These are phyloP conservation scores for Amblyteles armatorius DNA, from an alignment of 2,888 invertebrate genomes.

Conservation along the genomic window DNA sequence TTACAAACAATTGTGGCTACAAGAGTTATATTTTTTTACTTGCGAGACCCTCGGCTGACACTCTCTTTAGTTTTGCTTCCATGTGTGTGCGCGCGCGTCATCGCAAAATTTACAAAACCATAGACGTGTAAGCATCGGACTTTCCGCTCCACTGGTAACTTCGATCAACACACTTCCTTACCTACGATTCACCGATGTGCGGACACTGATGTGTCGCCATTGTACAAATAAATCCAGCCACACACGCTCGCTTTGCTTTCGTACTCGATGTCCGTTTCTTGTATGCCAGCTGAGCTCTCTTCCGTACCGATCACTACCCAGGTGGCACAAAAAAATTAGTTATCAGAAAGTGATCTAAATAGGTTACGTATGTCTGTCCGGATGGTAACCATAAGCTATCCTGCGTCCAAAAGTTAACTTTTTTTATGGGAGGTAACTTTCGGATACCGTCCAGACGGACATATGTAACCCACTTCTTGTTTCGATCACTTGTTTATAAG, in stretches of 20 bases:
- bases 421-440: too few relatives aligned
- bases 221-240: background rate
- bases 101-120: constrained; percentile 10
- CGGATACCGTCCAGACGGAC: too few relatives aligned
- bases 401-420: too few relatives aligned
- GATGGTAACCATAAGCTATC: too few relatives aligned
- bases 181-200: background rate
- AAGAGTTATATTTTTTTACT: background rate
- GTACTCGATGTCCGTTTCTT: background rate
- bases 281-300: background rate
- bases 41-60: background rate
- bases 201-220: background rate
- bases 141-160: background rate
- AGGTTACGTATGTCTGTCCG: too few relatives aligned
- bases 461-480: too few relatives aligned
- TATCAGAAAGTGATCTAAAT: too few relatives aligned
- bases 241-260: background rate
- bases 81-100: constrained; percentile 12
- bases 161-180: background rate
- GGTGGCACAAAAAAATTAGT: too few relatives aligned
- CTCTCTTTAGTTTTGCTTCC: background rate
- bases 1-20: background rate
- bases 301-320: background rate
- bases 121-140: constrained; percentile 1
- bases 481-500: too few relatives aligned